Percentiles rank a stretch among this genome's conserved stretches.
Conservation (phyloP, 2,113 vertebrate species). For the Haplochromis burtoni region DNA sequence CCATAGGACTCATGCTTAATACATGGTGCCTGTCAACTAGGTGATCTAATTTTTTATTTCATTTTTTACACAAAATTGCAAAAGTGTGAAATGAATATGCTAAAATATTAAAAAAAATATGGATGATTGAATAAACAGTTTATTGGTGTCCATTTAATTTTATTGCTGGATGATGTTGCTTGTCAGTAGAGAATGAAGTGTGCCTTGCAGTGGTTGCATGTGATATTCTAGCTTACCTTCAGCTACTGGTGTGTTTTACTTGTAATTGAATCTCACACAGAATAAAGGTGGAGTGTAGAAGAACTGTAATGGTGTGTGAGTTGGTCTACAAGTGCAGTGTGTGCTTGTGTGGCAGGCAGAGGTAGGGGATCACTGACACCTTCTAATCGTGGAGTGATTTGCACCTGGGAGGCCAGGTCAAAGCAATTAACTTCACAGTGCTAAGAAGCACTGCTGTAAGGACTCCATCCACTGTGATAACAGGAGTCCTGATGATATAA, state of each 20-base stretch:
- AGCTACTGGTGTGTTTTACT: not conserved
- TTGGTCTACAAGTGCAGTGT: not conserved
- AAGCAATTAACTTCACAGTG: conserved; percentile 11
- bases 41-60: not conserved
- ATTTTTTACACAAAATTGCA: not conserved
- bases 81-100: not conserved
- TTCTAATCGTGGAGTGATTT: conserved; percentile 2
- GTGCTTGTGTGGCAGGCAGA: not conserved
- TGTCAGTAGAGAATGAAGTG: not conserved
- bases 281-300: not conserved
- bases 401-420: conserved; percentile 12
- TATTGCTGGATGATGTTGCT: not conserved
- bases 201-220: not conserved
- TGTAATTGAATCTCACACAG: conserved; percentile 40
- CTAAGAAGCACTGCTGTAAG: not conserved
- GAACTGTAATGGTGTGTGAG: not conserved
- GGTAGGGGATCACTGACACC: not conserved
- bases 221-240: not conserved
- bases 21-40: not conserved
- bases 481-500: not conserved
- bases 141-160: not conserved
- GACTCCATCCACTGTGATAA: not conserved
- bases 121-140: not conserved
- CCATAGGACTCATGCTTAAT: not conserved
- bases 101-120: fast-evolving